A percentile compares a stretch with the other conserved stretches of the same genome.
Evolutionary conservation across 2,113 vertebrate species (phyloP).

Genomic region (Dasypus novemcinctus): DNA sequence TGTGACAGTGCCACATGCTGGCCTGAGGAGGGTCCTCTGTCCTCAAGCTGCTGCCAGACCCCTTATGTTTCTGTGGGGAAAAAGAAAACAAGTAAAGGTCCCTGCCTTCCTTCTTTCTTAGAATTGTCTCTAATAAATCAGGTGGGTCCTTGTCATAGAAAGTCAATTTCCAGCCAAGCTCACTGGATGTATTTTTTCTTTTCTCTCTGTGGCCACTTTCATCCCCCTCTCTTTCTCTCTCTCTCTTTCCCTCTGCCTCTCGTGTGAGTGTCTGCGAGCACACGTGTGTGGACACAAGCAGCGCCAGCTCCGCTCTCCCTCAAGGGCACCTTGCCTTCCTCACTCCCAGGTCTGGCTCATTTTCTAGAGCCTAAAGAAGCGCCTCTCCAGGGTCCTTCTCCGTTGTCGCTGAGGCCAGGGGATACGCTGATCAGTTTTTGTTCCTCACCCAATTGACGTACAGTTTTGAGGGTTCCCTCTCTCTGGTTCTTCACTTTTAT

Average conservation of each 20-base stretch:
- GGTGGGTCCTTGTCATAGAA: neutral
- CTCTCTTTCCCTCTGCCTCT: neutral
- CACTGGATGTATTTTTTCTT: neutral
- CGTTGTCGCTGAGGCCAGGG: neutral
- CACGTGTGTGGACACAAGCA: rapidly evolving
- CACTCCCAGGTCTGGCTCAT: neutral
- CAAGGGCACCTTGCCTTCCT: neutral
- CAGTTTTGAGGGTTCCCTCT: neutral
- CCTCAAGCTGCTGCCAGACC: neutral
- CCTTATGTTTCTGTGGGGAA: neutral
- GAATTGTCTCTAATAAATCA: neutral
- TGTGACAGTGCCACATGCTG: too few species aligned
- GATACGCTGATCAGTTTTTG: neutral
- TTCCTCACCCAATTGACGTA: neutral
- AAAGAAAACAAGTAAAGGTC: neutral
- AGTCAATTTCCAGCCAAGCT: neutral
- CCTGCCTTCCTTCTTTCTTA: neutral
- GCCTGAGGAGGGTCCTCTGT: neutral
- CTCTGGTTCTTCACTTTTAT: neutral
- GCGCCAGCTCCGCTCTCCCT: neutral
- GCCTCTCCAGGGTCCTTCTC: neutral
- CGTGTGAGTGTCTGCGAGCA: too few species aligned
- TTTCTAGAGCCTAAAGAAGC: neutral
- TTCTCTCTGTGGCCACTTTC: neutral
- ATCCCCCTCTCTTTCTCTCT: neutral